Evolutionary conservation across 2,113 vertebrate species (phyloP), one percentile per base, ranked within the genome.

Genomic region (Capreolus pygargus): DNA sequence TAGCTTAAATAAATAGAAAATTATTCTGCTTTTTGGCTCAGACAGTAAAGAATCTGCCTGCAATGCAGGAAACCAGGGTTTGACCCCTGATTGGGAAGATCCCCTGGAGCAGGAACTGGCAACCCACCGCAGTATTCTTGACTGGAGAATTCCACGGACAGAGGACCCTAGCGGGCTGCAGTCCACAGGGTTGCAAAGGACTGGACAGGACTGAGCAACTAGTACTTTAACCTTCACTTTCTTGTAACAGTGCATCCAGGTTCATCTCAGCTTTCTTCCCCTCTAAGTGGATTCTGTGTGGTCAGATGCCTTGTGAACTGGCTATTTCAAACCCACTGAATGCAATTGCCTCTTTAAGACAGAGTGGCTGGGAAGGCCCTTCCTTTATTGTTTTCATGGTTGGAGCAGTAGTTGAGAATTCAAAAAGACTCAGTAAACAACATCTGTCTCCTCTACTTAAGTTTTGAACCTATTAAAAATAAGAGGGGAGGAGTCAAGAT

Each of bases 391-490:
- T 8, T 89, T 27, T 94, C 43, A n/a, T 28, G 25, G 25, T 30
- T 92, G 15, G 6, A 92, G 15, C 15, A 64, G 39, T 19, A 47
- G 13, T 30, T 76, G 50, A 94, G 28, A 4, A 76, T 82, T 84
- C 13, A 55, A 50, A 81, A 58, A 91, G 12, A 45, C 16, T 79
- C 39, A 93, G 2, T 43, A 55, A 84, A 55, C 11, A 82, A 25
- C 1, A 54, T 60, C 28, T 81, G 14, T 50, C 36, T 39, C 83
- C 15, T 67, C 50, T 86, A 79, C 45, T 57, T 23, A 86, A 79
- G 27, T 93, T 95, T 12, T 94, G 23, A 91, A 54, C 15, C 21
- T 82, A 36, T 64, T 95, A 36, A 97, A 95, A 96, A 50, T n/a
- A n/a, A n/a, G n/a, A n/a, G n/a, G n/a, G n/a, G n/a, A n/a, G n/a